These are phyloP conservation scores for Canis aureus DNA, from an alignment of 2,113 vertebrate genomes.

Conservation along the genomic window DNA sequence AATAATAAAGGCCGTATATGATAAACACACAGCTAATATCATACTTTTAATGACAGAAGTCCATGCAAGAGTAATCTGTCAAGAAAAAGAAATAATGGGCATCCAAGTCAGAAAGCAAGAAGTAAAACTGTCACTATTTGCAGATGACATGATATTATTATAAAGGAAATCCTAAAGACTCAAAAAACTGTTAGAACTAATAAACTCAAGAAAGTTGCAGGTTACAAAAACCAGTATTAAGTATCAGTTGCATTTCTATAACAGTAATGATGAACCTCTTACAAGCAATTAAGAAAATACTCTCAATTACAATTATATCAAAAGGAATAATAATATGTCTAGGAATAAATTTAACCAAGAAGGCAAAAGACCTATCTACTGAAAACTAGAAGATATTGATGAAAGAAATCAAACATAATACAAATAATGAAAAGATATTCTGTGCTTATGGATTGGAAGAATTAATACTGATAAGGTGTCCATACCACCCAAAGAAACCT, in stretches of 20 bases:
- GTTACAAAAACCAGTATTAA: neutral
- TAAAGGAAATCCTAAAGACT: neutral
- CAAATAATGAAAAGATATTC: neutral
- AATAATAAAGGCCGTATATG: neutral
- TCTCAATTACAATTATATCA: neutral
- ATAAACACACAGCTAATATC: neutral
- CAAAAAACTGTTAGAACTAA: neutral
- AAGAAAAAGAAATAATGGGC: neutral
- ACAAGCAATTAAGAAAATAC: neutral
- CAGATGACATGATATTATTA: neutral
- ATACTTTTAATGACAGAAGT: neutral
- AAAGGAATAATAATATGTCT: slow-evolving; percentile 1
- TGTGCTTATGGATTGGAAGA: neutral
- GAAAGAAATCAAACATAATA: neutral
- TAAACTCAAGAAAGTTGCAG: neutral
- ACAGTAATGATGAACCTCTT: neutral
- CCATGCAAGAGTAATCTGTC: neutral
- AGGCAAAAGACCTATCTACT: neutral
- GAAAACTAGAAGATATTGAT: neutral
- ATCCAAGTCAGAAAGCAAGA: neutral
- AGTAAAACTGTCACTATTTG: neutral
- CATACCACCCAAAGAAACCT: neutral
- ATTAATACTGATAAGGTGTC: neutral
- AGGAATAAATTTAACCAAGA: neutral
- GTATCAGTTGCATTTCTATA: neutral